These are phyloP conservation scores for Hydractinia symbiolongicarpus DNA, from an alignment of 30 jellyfish, hydroid and myxozoan species.

Conservation along the genomic window DNA sequence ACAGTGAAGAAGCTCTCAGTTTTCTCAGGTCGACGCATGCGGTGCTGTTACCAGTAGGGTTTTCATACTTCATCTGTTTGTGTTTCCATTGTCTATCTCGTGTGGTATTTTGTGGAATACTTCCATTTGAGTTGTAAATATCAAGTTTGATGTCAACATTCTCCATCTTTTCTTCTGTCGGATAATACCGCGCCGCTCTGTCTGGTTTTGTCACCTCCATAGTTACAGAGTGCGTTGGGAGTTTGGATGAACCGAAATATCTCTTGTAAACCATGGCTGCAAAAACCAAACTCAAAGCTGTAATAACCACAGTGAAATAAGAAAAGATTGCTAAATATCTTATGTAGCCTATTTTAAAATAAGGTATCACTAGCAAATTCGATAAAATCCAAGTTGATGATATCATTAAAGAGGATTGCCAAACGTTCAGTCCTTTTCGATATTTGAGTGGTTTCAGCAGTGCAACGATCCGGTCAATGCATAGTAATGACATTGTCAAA, in stretches of 20 bases:
- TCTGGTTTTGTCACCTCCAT: too few relatives aligned
- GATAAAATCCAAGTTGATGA: constrained; percentile 17
- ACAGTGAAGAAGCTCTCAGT: background rate
- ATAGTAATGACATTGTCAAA: constrained; percentile 14
- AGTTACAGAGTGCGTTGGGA: too few relatives aligned
- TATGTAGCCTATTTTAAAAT: constrained; percentile 19
- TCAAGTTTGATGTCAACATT: background rate
- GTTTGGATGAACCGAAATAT: background rate
- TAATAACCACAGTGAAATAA: constrained; percentile 7
- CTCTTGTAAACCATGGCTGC: background rate
- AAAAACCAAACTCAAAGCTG: background rate
- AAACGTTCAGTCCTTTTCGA: background rate
- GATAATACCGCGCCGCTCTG: background rate
- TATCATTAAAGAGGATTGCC: background rate
- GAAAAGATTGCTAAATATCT: constrained; percentile 13
- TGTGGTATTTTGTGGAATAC: too few relatives aligned
- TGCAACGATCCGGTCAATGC: constrained; percentile 12
- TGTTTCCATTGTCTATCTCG: background rate
- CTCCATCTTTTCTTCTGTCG: background rate
- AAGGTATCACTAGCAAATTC: background rate
- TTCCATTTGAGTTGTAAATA: background rate
- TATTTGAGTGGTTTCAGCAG: constrained; percentile 17
- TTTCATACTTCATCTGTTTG: background rate
- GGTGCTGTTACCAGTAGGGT: background rate
- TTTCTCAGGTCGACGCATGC: background rate